These are phyloP conservation scores for Fragum fragum DNA, from an alignment of 2,888 invertebrate genomes.

Conservation along the genomic window DNA sequence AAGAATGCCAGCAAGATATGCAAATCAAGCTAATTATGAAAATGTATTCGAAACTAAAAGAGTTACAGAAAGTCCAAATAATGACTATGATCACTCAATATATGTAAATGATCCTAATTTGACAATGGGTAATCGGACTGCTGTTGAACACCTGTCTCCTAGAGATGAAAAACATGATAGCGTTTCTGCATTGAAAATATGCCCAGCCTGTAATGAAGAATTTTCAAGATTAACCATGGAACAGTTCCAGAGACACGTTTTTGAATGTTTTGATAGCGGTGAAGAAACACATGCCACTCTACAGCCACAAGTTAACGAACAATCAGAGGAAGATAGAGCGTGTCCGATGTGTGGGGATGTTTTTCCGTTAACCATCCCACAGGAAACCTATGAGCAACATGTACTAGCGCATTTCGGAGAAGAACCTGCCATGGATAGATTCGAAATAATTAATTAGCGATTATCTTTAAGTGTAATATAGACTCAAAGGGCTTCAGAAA, in stretches of 20 bases:
- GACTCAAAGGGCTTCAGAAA: too few species aligned
- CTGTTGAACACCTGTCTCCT: neutral
- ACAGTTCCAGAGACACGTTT: conserved; percentile 82
- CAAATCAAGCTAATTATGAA: conserved; percentile 57
- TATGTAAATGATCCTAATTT: conserved; percentile 20
- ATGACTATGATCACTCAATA: conserved; percentile 9
- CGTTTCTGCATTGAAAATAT: conserved; percentile 67
- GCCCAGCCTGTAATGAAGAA: conserved; percentile 78
- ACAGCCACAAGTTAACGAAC: conserved; percentile 40
- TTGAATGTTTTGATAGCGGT: conserved; percentile 78
- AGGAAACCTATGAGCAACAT: conserved; percentile 79
- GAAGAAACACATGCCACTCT: conserved; percentile 66
- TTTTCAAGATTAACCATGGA: conserved; percentile 76
- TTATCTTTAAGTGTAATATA: too few species aligned
- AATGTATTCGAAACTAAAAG: conserved; percentile 38
- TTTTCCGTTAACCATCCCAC: conserved; percentile 71
- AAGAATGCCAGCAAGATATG: neutral
- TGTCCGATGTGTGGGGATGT: conserved; percentile 80
- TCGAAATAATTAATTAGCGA: conserved; percentile 67
- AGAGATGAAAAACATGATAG: conserved; percentile 5
- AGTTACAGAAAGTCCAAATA: neutral
- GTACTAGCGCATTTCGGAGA: conserved; percentile 82
- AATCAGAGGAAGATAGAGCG: conserved; percentile 61
- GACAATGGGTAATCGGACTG: neutral
- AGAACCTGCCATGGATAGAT: conserved; percentile 69